Conservation (phyloP, 2,113 vertebrate species). For the Panthera tigris region DNA sequence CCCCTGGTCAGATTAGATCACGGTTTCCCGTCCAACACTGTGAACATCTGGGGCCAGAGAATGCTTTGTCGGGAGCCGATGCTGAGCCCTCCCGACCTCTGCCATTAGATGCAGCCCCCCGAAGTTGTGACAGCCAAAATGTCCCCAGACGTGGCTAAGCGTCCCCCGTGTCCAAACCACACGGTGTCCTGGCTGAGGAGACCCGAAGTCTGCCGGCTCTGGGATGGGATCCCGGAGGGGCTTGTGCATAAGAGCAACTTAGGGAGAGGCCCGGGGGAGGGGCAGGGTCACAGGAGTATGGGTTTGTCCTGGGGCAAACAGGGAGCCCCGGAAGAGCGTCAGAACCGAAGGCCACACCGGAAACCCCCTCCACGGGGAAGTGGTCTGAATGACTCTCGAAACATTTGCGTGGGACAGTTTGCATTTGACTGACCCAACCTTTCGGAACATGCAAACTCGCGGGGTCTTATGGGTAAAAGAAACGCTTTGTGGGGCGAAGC, state of each 20-base stretch:
- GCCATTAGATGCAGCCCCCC: neutral
- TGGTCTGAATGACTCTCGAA: neutral
- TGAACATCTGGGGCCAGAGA: neutral
- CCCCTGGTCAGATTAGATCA: neutral
- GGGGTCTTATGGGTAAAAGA: neutral
- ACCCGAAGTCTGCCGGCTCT: neutral
- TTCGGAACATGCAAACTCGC: neutral
- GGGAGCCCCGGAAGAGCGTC: neutral
- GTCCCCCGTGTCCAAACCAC: too few relatives aligned
- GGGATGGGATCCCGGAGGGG: too few relatives aligned
- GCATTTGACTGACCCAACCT: neutral
- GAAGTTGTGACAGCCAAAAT: too few relatives aligned
- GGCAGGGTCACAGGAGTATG: accelerated
- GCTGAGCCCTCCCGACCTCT: neutral
- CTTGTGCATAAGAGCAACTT: too few relatives aligned
- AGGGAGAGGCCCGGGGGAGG: too few relatives aligned
- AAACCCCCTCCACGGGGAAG: neutral
- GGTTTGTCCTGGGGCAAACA: neutral
- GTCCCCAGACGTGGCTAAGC: neutral
- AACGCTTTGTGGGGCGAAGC: too few relatives aligned
- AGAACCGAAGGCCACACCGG: neutral
- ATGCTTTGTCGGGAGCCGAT: accelerated
- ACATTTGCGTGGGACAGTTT: neutral
- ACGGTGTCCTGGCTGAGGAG: neutral
- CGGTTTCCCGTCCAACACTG: neutral